Conservation (phyloP, 2,113 vertebrate genomes). For the Mola mola region DNA sequence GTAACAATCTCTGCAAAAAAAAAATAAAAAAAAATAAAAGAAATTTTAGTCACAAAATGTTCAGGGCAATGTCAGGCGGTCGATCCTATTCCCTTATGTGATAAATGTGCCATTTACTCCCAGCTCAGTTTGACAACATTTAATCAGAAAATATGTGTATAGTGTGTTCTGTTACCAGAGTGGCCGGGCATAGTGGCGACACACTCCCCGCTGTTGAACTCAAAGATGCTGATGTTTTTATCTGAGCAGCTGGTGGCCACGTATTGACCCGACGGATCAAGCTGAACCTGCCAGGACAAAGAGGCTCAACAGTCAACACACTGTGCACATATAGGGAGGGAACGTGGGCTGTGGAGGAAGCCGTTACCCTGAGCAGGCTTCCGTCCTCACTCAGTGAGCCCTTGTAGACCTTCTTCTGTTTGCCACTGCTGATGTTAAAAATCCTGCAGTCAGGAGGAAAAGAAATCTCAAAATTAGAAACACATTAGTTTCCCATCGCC, state of each 20-base stretch:
- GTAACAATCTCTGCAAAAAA: constrained; percentile 90
- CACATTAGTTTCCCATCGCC: neutral
- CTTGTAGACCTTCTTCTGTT: constrained; percentile 96
- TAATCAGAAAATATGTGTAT: no score
- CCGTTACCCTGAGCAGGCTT: constrained; percentile 90
- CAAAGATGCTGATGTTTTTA: constrained; percentile 96
- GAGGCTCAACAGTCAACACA: neutral
- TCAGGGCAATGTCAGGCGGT: neutral
- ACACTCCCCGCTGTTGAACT: constrained; percentile 94
- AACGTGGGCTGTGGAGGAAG: neutral
- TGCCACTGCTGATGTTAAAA: constrained; percentile 96
- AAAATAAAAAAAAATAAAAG: neutral
- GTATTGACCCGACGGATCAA: constrained; percentile 94
- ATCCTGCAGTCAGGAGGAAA: constrained; percentile 79
- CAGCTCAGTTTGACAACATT: no score
- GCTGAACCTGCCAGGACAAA: constrained; percentile 86
- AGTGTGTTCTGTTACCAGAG: constrained; percentile 83
- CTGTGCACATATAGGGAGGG: neutral
- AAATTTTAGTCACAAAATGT: neutral
- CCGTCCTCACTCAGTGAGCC: constrained; percentile 95
- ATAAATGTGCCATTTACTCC: constrained; percentile 8
- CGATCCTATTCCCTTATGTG: neutral
- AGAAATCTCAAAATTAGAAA: neutral
- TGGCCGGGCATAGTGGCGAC: constrained; percentile 96
- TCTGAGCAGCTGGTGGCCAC: constrained; percentile 96